Conservation (phyloP, 1,140 invertebrate genomes). For the Phthorimaea operculella region DNA sequence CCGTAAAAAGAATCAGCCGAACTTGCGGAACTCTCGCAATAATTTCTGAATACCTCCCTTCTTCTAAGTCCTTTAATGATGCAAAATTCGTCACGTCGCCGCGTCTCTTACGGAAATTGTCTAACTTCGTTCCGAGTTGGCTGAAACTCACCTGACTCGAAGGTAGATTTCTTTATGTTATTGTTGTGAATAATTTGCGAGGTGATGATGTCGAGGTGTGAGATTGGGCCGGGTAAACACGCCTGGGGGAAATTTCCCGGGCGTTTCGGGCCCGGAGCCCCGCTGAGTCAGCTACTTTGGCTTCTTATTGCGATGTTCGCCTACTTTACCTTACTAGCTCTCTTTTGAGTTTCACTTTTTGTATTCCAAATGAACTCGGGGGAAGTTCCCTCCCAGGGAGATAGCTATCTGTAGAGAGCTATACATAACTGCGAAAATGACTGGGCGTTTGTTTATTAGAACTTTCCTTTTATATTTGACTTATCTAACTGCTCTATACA, state of each 20-base stretch:
- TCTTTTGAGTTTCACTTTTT: conserved; percentile 5
- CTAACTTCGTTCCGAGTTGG: not conserved
- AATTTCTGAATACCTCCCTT: conserved; percentile 1
- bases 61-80: not conserved
- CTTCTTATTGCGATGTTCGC: conserved; percentile 11
- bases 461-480: too few relatives aligned
- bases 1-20: not conserved
- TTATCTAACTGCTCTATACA: too few relatives aligned
- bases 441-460: too few relatives aligned
- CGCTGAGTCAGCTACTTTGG: conserved; percentile 20
- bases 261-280: not conserved
- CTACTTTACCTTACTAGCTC: not conserved
- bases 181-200: conserved; percentile 30
- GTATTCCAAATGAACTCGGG: not conserved
- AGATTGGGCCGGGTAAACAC: conserved; percentile 30
- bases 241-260: conserved; percentile 32
- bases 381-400: not conserved
- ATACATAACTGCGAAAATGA: too few relatives aligned
- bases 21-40: not conserved
- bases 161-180: conserved; percentile 18
- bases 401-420: not conserved
- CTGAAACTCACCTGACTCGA: not conserved
- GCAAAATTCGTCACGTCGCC: not conserved
- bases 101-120: not conserved
- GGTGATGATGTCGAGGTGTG: conserved; percentile 16